Base-by-base conservation (phyloP, 2,888 invertebrate species). In the Polymixis flavicincta region DNA sequence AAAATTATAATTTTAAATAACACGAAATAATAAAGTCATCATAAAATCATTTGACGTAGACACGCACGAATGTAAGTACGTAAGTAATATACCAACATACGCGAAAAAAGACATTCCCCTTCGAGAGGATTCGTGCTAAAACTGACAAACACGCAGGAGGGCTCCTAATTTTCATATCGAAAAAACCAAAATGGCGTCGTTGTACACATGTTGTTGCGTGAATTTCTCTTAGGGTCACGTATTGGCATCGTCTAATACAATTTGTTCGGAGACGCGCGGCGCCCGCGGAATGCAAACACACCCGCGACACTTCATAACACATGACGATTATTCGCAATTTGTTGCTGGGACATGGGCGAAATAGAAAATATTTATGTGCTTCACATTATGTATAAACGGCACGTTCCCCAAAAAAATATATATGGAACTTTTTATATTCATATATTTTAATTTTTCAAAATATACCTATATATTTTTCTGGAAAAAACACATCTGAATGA, bases 171-270 rank as follows among this genome's bases (percentile, higher is more conserved):
- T 93, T 91, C 90, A 91, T 92, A 92, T 92, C 90, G 90, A 90
- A 91, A 92, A 90, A 88, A 88, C 87, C 89, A 90, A 90, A 92
- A 91, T 91, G 91, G 89, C 90, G 90, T 87, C 89, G 88, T 83
- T 86, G 86, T 91, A 92, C 92, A 92, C 89, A 92, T 91, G 92
- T 90, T 92, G 91, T 92, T 91, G 91, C 89, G 92, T 89, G 91
- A 91, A 92, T 92, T 91, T 90, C 86, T 89, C 88, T 86, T 89
- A 88, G 90, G 93, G 93, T 94, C 96, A 95, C 96, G 95, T 96
- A 95, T 93, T 90, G 93, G 92, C 92, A 92, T 91, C 94, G 92
- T 94, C 94, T 95, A 95, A 96, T 95, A 95, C 93, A 95, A 96
- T 96, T 95, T 95, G 94, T 93, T 94, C 89, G 90, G 91, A 94